These are phyloP conservation scores for Ptycholaimellus sp. DNA, from an alignment of 2,888 invertebrate species.

Conservation along the genomic window DNA sequence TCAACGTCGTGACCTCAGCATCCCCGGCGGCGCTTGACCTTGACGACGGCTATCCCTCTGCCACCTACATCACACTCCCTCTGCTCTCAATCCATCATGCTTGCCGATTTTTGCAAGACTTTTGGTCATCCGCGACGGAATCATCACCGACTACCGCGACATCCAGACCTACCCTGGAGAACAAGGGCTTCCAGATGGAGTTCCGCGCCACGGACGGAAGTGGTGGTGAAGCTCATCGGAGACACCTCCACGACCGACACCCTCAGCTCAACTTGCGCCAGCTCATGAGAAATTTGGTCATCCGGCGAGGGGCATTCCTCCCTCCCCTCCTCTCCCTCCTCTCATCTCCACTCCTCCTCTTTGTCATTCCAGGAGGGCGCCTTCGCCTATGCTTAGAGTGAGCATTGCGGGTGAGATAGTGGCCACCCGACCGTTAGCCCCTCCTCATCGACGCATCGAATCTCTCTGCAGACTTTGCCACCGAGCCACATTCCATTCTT, in stretches of 20 bases:
- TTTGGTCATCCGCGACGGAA: slow-evolving; percentile 39
- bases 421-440: slow-evolving; percentile 56
- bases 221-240: slow-evolving; percentile 81
- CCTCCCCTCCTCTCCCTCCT: background rate
- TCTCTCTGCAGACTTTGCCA: slow-evolving; percentile 64
- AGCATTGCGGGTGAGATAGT: slow-evolving; percentile 92
- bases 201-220: slow-evolving; percentile 98
- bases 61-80: background rate
- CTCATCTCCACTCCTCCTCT: background rate
- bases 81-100: background rate
- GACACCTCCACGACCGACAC: slow-evolving; percentile 70
- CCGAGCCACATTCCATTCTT: slow-evolving; percentile 90
- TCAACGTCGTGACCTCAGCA: slow-evolving; percentile 78
- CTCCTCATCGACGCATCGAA: slow-evolving; percentile 86
- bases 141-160: slow-evolving; percentile 93
- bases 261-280: slow-evolving; percentile 73
- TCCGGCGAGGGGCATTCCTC: slow-evolving; percentile 59
- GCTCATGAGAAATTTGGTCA: slow-evolving; percentile 78
- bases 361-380: slow-evolving; percentile 60
- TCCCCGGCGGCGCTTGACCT: slow-evolving; percentile 60
- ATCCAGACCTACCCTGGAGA: slow-evolving; percentile 72
- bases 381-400: slow-evolving; percentile 90
- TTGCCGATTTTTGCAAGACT: slow-evolving; percentile 23
- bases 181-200: slow-evolving; percentile 72
- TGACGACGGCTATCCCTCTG: background rate